Conservation (phyloP, 2,113 vertebrate species). For the Otus sunia region DNA sequence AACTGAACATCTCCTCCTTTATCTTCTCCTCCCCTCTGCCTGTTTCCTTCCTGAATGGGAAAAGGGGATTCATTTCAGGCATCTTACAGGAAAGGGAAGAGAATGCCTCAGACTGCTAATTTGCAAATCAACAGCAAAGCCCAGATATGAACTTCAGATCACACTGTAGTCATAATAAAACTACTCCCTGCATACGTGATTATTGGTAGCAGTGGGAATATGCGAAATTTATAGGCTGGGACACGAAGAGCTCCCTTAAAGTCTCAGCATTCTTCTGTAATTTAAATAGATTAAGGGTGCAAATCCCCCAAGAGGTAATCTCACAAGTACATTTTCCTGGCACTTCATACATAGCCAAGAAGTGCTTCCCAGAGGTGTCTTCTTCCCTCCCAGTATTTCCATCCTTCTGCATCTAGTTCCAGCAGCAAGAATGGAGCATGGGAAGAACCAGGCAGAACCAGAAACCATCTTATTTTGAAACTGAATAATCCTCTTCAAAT, state of each 20-base stretch:
- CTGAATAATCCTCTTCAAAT: not conserved
- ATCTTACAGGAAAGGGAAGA: not conserved
- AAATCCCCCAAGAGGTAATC: slow-evolving; percentile 12
- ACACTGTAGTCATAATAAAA: not conserved
- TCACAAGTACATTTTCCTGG: slow-evolving; percentile 12
- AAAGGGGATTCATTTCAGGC: not conserved
- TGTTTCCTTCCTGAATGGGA: not conserved
- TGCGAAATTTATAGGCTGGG: slow-evolving; percentile 47
- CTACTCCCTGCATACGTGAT: not conserved
- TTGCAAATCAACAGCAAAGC: not conserved
- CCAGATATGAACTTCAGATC: not conserved
- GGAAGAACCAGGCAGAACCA: not conserved
- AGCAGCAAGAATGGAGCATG: not conserved
- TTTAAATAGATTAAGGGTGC: slow-evolving; percentile 40
- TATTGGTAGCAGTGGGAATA: slow-evolving; percentile 40
- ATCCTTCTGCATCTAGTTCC: not conserved
- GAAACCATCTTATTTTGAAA: not conserved
- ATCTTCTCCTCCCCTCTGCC: not conserved
- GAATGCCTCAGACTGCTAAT: slow-evolving; percentile 10
- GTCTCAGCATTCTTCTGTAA: not conserved
- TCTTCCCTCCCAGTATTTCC: not conserved
- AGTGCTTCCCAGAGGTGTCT: slow-evolving; percentile 1
- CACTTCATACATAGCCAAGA: not conserved
- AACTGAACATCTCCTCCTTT: not conserved
- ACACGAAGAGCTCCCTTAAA: not conserved